A percentile compares a stretch with the other conserved stretches of the same genome.
phyloP scores from a whole-genome alignment of 2,888 invertebrate species.

The Crepidodera aurea region DNA sequence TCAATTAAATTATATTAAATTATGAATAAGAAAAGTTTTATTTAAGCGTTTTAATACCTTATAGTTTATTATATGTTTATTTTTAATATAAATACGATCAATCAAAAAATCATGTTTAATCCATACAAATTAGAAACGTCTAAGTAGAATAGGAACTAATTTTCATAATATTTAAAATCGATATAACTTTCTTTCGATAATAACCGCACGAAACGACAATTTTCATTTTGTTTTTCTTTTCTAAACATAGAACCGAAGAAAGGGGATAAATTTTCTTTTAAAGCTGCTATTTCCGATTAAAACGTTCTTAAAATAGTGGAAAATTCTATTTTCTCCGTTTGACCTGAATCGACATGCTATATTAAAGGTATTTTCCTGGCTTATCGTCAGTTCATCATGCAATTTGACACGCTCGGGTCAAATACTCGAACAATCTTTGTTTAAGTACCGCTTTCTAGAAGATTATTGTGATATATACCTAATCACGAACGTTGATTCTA shows the following conservation, averaged over 20 bases:
- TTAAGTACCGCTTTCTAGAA: not conserved
- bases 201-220: not conserved
- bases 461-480: not conserved
- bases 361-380: not conserved
- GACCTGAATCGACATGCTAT: conserved; percentile 26
- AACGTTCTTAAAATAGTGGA: conserved; percentile 19
- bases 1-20: no score
- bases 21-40: no score
- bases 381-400: not conserved
- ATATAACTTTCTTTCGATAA: not conserved
- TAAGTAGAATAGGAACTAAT: no score
- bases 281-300: conserved; percentile 16
- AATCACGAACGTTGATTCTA: not conserved
- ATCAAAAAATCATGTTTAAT: no score
- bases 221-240: not conserved
- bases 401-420: conserved; percentile 2
- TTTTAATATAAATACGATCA: no score
- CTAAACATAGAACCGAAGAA: not conserved
- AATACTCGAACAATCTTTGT: not conserved
- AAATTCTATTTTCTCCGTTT: conserved; percentile 16
- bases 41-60: no score
- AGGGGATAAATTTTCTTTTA: not conserved
- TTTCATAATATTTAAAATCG: no score
- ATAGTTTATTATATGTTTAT: no score
- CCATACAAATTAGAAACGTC: no score